Evolutionary conservation across 2,888 invertebrate species (phyloP), one percentile per base, ranked within the genome.

Genomic region (Drepanosiphum platanoidis): DNA sequence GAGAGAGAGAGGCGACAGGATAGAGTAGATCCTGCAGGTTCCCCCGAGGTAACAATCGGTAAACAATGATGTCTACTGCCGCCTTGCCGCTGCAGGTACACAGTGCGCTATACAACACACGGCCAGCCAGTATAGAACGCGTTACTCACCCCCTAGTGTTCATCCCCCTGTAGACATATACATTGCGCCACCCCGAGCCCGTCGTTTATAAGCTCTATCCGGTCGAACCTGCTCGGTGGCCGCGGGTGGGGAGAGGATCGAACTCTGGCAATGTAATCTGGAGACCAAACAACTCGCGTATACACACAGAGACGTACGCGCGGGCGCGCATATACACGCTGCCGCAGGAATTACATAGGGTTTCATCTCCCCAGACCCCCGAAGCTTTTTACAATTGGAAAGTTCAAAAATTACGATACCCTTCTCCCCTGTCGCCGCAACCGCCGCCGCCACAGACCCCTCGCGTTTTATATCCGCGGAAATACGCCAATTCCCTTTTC

Each of bases 1-100:
- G 30, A 30, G 78, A 39, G 3, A 30, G 58, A 34, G 34, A 58
- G 34, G 4, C 13, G 34, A 0, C 32, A 5, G 27, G n/a, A 22
- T 36, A 36, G 30, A 11, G 30, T 34, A 9, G 71, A 22, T 8
- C 46, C 8, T 27, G n/a, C n/a, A n/a, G 52, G 75, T 66, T 77
- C 66, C 83, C 75, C 83, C 68, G 75, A 75, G 83, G 83, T 84
- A 84, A 84, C 83, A 74, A 84, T 84, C 52, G 83, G 68, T 68
- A 75, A 66, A 84, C 75, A 84, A 75, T 66, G 52, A 84, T 68
- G 66, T 66, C 74, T 64, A 34, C 13, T 18, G 22, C 39, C 27
- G 13, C 36, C 52, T 52, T 52, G 7, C 46, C 9, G 66, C 27
- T 58, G 4, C 36, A 61, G 61, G 64, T 78, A 39, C n/a, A 68